These are phyloP conservation scores for Crenichthys baileyi DNA, from an alignment of 2,797 vertebrate genomes.

Conservation along the genomic window DNA sequence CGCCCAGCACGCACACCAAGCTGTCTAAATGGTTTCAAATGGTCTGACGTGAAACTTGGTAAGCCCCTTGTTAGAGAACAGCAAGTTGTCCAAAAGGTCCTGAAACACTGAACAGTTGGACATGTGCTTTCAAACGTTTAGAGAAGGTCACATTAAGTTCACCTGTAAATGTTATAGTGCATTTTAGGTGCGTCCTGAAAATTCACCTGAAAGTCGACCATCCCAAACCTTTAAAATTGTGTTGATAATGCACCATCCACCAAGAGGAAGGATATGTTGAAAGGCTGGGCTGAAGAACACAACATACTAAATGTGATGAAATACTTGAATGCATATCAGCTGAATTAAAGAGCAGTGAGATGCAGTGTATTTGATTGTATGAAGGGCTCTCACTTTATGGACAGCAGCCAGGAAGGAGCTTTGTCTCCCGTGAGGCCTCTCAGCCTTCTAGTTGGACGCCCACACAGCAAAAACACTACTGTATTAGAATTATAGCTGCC, in stretches of 20 bases:
- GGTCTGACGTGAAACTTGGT: too few relatives aligned
- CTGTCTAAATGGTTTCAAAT: too few relatives aligned
- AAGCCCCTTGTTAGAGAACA: too few relatives aligned
- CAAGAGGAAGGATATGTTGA: slow-evolving; percentile 14
- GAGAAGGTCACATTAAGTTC: too few relatives aligned
- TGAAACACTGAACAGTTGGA: too few relatives aligned
- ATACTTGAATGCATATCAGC: slow-evolving; percentile 18
- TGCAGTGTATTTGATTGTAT: slow-evolving; percentile 41
- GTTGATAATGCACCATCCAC: neutral
- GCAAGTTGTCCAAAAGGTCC: too few relatives aligned
- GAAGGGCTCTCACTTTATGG: slow-evolving; percentile 51
- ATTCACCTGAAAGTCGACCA: too few relatives aligned
- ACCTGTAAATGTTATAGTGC: too few relatives aligned
- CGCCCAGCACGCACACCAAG: too few relatives aligned
- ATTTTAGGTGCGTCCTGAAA: too few relatives aligned
- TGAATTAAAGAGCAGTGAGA: slow-evolving; percentile 13
- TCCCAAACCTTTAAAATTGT: too few relatives aligned
- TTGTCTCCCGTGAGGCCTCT: slow-evolving; percentile 56
- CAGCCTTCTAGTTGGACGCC: slow-evolving; percentile 49
- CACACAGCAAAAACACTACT: slow-evolving; percentile 45
- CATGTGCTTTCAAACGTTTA: too few relatives aligned
- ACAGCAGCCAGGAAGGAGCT: slow-evolving; percentile 53
- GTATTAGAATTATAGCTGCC: slow-evolving; percentile 13
- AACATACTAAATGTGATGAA: slow-evolving; percentile 28
- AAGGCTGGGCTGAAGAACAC: slow-evolving; percentile 24